Conservation (phyloP, 2,797 vertebrate genomes). For the Notoglanidium macrostoma region DNA sequence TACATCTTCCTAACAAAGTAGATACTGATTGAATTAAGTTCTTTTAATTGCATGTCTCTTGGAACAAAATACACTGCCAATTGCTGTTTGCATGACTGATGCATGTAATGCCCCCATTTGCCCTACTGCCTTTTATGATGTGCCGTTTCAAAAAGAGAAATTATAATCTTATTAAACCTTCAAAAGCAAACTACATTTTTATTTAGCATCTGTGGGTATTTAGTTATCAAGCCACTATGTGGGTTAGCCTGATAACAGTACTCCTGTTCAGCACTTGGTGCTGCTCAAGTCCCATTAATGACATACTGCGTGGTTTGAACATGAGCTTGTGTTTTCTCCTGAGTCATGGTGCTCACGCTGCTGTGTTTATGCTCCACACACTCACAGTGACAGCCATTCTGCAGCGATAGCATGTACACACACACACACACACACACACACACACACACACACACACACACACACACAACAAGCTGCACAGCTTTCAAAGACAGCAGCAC, state of each 20-base stretch:
- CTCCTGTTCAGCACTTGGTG: conserved; percentile 29
- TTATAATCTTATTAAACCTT: neutral
- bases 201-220: neutral
- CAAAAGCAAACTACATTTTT: neutral
- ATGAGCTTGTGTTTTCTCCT: conserved; percentile 21
- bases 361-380: conserved; percentile 26
- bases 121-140: neutral
- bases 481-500: neutral
- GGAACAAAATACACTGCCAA: neutral
- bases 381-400: conserved; percentile 7
- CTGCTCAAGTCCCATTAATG: conserved; percentile 28
- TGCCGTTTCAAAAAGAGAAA: neutral
- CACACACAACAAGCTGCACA: conserved; percentile 15
- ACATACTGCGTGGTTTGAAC: neutral
- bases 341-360: conserved; percentile 34
- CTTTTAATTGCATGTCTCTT: neutral
- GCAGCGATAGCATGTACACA: neutral
- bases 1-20: neutral
- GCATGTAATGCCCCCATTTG: neutral
- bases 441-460: conserved; percentile 16
- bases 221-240: neutral
- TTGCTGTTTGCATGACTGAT: neutral
- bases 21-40: neutral
- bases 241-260: neutral
- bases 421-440: conserved; percentile 19